Percentiles rank a stretch among this genome's conserved stretches.
Evolutionary conservation across 2,888 invertebrate species (phyloP).

Genomic region (Brachyopa scutellaris): DNA sequence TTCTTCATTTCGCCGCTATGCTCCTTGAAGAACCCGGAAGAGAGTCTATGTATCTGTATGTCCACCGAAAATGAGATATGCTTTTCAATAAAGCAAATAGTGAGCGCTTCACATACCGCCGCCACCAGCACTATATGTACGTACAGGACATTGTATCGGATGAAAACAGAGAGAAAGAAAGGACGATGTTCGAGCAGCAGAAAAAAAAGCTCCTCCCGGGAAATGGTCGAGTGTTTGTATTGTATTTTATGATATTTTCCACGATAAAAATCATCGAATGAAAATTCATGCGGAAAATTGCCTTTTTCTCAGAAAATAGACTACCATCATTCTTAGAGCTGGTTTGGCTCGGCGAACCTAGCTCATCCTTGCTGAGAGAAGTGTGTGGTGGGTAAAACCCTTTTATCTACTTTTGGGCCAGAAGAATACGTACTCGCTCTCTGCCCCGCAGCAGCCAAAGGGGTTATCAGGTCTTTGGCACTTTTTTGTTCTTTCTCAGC

Average conservation of each 20-base stretch:
- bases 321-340: slow-evolving; percentile 22
- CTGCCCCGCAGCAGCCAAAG: background rate
- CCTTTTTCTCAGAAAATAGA: slow-evolving; percentile 48
- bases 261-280: slow-evolving; percentile 56
- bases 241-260: slow-evolving; percentile 66
- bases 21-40: slow-evolving; percentile 24
- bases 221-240: slow-evolving; percentile 57
- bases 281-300: slow-evolving; percentile 71
- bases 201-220: slow-evolving; percentile 24
- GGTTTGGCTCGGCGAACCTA: background rate
- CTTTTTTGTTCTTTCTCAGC: slow-evolving; percentile 1
- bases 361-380: slow-evolving; percentile 48
- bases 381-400: slow-evolving; percentile 3
- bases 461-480: slow-evolving; percentile 37
- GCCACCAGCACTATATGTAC: slow-evolving; percentile 12
- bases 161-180: slow-evolving; percentile 42
- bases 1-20: background rate
- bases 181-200: background rate
- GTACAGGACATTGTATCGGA: slow-evolving; percentile 57
- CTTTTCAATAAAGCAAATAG: slow-evolving; percentile 67
- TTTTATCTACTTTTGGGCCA: slow-evolving; percentile 33
- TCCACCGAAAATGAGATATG: slow-evolving; percentile 61
- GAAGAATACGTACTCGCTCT: slow-evolving; percentile 25
- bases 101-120: slow-evolving; percentile 10
- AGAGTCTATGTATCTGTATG: slow-evolving; percentile 21